phyloP scores from a whole-genome alignment of 2,888 invertebrate genomes.

The Himalopsyche japonica region DNA sequence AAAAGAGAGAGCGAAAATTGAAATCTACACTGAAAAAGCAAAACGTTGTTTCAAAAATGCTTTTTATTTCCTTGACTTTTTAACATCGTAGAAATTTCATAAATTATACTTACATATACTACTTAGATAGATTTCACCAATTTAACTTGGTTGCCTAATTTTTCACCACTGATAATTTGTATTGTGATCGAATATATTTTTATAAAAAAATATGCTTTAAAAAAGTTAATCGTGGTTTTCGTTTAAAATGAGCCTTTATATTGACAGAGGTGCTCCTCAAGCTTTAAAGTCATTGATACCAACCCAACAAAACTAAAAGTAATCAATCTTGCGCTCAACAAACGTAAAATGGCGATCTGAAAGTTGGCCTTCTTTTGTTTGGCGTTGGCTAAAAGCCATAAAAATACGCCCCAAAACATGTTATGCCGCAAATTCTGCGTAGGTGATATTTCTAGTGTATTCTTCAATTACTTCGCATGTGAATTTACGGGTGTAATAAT shows the following conservation, averaged over 20 bases:
- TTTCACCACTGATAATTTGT: too few species aligned
- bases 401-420: not conserved
- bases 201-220: too few species aligned
- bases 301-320: not conserved
- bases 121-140: too few species aligned
- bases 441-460: not conserved
- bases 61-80: too few species aligned
- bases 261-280: not conserved
- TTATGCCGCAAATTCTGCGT: not conserved
- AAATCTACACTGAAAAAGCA: too few species aligned
- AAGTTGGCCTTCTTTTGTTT: not conserved
- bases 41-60: too few species aligned
- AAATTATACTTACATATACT: too few species aligned
- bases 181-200: too few species aligned
- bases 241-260: not conserved
- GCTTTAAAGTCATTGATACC: not conserved
- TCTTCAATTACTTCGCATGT: not conserved
- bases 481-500: not conserved
- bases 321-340: not conserved
- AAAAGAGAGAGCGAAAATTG: too few species aligned
- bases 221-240: too few species aligned
- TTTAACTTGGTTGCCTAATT: too few species aligned
- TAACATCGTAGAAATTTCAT: too few species aligned
- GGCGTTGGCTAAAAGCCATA: not conserved
- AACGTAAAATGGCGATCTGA: not conserved